A percentile compares a stretch with the other conserved stretches of the same genome.
Conservation (phyloP, 2,113 vertebrate genomes). For the Canis aureus region DNA sequence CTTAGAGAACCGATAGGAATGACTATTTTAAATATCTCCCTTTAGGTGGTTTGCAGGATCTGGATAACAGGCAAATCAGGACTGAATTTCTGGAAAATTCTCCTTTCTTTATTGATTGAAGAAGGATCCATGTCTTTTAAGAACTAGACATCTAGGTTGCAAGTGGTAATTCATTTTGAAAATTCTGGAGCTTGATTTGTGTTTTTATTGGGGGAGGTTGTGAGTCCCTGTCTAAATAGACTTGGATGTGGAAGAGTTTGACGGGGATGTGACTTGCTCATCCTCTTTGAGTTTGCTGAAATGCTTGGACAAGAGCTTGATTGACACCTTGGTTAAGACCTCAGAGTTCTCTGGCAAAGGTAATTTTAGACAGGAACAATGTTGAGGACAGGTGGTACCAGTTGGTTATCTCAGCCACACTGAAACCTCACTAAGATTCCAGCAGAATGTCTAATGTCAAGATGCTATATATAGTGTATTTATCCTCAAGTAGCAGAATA, state of each 20-base stretch:
- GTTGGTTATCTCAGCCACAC: neutral
- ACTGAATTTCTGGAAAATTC: constrained; percentile 33
- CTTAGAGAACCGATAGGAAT: neutral
- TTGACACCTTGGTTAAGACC: neutral
- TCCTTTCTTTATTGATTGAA: neutral
- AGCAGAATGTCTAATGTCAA: neutral
- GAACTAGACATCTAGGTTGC: neutral
- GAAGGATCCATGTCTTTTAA: neutral
- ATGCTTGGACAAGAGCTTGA: neutral
- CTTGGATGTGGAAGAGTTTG: neutral
- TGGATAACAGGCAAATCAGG: neutral
- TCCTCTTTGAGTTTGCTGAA: neutral
- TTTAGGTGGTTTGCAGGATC: neutral
- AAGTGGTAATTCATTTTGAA: neutral
- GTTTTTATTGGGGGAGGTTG: neutral
- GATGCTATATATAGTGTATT: neutral
- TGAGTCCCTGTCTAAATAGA: neutral
- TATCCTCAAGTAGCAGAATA: neutral
- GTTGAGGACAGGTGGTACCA: neutral
- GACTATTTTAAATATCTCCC: neutral
- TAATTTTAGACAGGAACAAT: neutral
- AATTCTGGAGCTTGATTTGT: neutral
- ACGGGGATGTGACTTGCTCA: neutral
- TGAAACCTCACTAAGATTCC: neutral
- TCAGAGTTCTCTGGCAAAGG: constrained; percentile 9